Evolutionary conservation across 1,140 invertebrate species (phyloP).

Genomic region (Bombus waltoni): DNA sequence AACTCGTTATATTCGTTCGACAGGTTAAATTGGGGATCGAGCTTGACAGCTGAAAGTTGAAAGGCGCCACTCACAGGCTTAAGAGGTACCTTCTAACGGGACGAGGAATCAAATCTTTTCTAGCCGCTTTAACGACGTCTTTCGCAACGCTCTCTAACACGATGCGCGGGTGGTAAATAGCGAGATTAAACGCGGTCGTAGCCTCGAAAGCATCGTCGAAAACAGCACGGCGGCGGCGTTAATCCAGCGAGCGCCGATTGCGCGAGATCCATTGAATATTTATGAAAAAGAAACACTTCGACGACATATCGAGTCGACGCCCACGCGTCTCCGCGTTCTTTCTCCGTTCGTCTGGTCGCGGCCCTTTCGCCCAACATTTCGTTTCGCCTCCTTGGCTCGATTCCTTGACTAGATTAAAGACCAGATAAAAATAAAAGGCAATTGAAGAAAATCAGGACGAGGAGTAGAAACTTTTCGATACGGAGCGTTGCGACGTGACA

Average conservation of each 20-base stretch:
- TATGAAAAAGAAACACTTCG: conserved; percentile 2
- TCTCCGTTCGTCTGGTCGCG: no score
- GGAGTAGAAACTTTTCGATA: neutral
- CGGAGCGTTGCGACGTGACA: neutral
- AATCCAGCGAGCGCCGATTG: conserved; percentile 13
- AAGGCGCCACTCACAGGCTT: neutral
- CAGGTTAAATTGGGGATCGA: neutral
- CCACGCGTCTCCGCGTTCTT: neutral
- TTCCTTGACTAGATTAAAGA: neutral
- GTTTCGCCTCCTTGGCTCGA: no score
- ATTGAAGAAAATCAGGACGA: neutral
- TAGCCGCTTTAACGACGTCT: neutral
- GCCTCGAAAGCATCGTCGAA: conserved; percentile 20
- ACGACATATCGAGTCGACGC: no score
- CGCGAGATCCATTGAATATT: conserved; percentile 33
- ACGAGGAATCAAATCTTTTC: neutral
- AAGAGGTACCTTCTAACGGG: neutral
- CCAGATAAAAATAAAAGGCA: neutral
- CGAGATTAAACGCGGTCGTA: conserved; percentile 21
- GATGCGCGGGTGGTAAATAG: conserved; percentile 1
- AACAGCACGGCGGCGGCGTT: neutral
- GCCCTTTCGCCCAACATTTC: no score
- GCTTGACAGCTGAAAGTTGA: neutral
- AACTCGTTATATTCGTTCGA: neutral
- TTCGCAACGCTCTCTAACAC: neutral